A percentile compares a stretch with the other conserved stretches of the same genome.
Conservation (phyloP, 2,888 invertebrate genomes). For the Leptura quadrifasciata region DNA sequence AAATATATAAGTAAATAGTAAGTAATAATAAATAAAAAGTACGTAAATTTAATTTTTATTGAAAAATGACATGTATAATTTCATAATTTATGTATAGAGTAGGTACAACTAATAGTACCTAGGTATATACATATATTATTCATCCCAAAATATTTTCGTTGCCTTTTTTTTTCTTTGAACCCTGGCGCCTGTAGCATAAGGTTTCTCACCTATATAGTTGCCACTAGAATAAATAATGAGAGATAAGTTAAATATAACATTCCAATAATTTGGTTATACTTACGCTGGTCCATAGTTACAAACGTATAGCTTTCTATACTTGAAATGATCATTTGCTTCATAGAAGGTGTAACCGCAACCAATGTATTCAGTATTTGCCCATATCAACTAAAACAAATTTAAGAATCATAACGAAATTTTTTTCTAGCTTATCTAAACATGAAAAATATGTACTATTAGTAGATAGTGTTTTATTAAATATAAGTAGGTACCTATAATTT, state of each 20-base stretch:
- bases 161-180: background rate
- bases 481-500: too few species aligned
- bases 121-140: background rate
- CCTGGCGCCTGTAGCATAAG: slow-evolving; percentile 56
- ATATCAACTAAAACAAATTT: slow-evolving; percentile 56
- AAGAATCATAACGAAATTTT: too few species aligned
- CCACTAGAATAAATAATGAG: slow-evolving; percentile 52
- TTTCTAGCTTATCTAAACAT: too few species aligned
- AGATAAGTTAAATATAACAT: background rate
- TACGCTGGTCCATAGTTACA: slow-evolving; percentile 60
- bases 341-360: slow-evolving; percentile 61
- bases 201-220: slow-evolving; percentile 52
- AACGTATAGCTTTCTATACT: slow-evolving; percentile 57
- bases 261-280: slow-evolving; percentile 45
- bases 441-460: too few species aligned
- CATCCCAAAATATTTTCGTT: background rate
- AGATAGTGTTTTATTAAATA: too few species aligned
- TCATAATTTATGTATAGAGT: background rate
- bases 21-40: background rate
- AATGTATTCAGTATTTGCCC: slow-evolving; percentile 59
- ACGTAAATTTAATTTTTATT: background rate
- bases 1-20: too few species aligned
- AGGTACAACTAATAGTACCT: too few species aligned
- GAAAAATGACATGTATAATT: background rate
- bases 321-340: slow-evolving; percentile 33